Base-by-base conservation (phyloP, 2,888 invertebrate genomes). In the Orgyia antiqua region DNA sequence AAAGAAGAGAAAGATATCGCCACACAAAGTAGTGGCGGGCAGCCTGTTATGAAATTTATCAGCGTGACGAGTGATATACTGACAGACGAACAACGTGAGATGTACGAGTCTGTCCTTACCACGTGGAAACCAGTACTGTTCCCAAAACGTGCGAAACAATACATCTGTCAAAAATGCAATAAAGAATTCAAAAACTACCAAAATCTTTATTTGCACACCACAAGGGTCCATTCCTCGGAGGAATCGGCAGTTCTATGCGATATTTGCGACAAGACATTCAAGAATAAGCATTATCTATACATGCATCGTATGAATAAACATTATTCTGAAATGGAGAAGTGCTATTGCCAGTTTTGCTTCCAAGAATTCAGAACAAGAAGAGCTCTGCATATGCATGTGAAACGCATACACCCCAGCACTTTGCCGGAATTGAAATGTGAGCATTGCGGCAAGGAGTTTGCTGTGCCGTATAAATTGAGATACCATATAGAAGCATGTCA, bases 281-380 rank as follows among this genome's bases (percentile, higher is more conserved):
- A 86, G 27, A 84, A 86, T 20, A 86, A 86, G 37, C 84, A 86
- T 38, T 86, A 86, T 32, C 17, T 86, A 1, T 86, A 86, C 50
- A 86, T 86, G 84, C 84, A 86, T 36, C 39, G 82, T 1, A 86
- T 84, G 84, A 86, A 86, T 19, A 83, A 83, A 5, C 84, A 86
- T 33, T 84, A 84, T n/a, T 83, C 84, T 0, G 83, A 84, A 9
- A 45, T 67, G 0, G 82, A 83, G 43, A 80, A 82, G 17, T 78
- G 82, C 25, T 79, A 66, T 39, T 86, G 84, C 21, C 80, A 86
- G 26, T 78, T 76, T 33, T 86, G 84, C 19, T 51, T 83, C 0
- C 84, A 84, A 43, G 82, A 83, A 30, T 86, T 83, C 18, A 44
- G 82, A 1, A 86, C 84, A 0, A 32, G 79, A 0, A 47, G 82